Conservation (phyloP, 1,140 invertebrate species). For the Drosophila tropicalis region DNA sequence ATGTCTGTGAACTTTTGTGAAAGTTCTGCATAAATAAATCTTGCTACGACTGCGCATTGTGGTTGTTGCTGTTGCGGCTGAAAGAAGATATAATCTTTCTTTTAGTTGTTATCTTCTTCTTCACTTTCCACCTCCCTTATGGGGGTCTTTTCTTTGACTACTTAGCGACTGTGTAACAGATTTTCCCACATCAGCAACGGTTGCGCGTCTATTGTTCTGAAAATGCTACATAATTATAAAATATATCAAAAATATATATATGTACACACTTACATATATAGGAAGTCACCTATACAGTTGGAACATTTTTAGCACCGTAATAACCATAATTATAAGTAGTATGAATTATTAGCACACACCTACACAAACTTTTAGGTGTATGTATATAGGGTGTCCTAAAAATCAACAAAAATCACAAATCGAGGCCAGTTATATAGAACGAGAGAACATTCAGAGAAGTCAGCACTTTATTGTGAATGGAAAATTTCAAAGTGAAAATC, state of each 20-base stretch:
- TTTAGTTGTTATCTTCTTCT: constrained; percentile 14
- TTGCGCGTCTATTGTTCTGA: constrained; percentile 52
- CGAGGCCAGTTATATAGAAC: neutral
- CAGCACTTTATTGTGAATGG: neutral
- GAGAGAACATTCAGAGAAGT: neutral
- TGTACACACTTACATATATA: neutral
- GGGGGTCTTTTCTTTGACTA: constrained; percentile 49
- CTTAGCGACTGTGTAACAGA: constrained; percentile 42
- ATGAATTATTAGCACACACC: constrained; percentile 32
- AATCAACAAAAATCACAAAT: neutral
- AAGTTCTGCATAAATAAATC: constrained; percentile 75
- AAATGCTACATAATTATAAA: constrained; percentile 27
- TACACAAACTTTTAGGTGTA: neutral
- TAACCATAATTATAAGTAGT: constrained; percentile 40
- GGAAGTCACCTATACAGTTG: neutral
- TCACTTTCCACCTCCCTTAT: neutral
- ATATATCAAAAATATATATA: constrained; percentile 7
- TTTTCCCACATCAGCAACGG: constrained; percentile 55
- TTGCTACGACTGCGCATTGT: constrained; percentile 32
- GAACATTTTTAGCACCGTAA: constrained; percentile 16
- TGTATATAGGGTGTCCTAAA: neutral
- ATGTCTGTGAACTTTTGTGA: constrained; percentile 72
- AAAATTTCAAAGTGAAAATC: too few species aligned
- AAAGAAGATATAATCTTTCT: constrained; percentile 4
- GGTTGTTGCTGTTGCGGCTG: neutral